Base-by-base conservation (phyloP, 1,140 invertebrate species). In the Drosophila littoralis region DNA sequence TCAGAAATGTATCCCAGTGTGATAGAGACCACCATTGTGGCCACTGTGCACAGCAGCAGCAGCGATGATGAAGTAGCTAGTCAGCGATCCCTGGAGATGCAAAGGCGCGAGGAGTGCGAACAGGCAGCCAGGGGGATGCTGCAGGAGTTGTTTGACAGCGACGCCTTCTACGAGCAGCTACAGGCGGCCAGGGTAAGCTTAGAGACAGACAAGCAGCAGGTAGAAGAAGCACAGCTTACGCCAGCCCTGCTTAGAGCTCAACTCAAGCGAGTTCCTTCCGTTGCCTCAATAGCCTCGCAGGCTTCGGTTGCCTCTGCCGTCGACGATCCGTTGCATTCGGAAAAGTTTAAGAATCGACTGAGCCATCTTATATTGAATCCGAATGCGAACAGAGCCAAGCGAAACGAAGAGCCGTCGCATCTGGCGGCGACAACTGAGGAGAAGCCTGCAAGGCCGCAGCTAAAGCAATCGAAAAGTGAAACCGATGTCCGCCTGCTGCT, bases 401-500 rank as follows among this genome's bases (percentile, higher is more conserved):
- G 12, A 6, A 17, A 40, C 38, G 46, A 64, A 8, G 40, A 65
- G 17, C 8, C 33, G 9, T 43, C 17, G n/a, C 35, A 35, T 6
- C 36, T 48, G 50, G 15, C 32, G 7, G 59, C 57, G n/a, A 28
- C 51, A 38, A 40, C 17, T 9, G 28, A 43, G 36, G 28, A n/a
- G 17, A 51, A 15, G 46, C 40, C 72, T 1, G 46, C 46, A 35
- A 72, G 89, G 59, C 84, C 89, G 13, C 69, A 54, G 12, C 66
- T 92, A 10, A 90, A 91, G 70, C 91, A 91, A 69, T 92, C 91
- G 52, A 92, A 92, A 79, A 92, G 91, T 58, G 91, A 92, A 81
- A 78, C 79, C 40, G 91, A 92, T 84, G 67, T 92, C 38, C 81
- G 85, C 22, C 64, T 80, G 52, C 54, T 91, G 59, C 57, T 91